Percentiles rank a stretch among this genome's conserved stretches.
Conservation (phyloP, 2,113 vertebrate genomes). For the Bambusicola thoracicus region DNA sequence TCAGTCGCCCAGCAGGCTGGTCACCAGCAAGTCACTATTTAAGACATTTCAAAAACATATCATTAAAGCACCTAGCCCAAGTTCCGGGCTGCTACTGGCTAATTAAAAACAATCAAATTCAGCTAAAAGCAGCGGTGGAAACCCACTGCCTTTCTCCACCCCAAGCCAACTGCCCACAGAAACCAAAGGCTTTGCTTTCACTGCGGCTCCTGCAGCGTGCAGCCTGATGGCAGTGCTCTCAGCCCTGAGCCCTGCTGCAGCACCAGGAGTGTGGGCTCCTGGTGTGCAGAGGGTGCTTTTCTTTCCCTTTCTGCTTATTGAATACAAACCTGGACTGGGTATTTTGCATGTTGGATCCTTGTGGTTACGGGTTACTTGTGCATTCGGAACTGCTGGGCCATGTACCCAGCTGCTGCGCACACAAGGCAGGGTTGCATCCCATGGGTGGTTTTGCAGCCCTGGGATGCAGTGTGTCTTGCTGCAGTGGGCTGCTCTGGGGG, state of each 20-base stretch:
- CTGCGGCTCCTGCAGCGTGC: accelerated
- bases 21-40: neutral
- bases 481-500: neutral
- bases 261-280: neutral
- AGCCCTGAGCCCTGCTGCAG: neutral
- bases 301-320: neutral
- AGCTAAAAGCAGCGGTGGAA: neutral
- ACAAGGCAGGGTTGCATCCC: neutral
- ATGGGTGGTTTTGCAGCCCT: neutral
- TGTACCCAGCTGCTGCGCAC: neutral
- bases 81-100: neutral
- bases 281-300: neutral
- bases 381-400: accelerated
- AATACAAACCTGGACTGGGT: neutral
- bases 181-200: neutral
- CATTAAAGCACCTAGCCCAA: neutral
- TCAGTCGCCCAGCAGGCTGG: neutral
- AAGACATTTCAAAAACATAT: neutral
- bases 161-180: neutral
- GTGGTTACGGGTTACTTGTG: accelerated
- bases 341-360: neutral
- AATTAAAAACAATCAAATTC: neutral
- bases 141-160: neutral
- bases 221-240: neutral
- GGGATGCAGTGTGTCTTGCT: accelerated